These are phyloP conservation scores for Dioctria linearis DNA, from an alignment of 2,888 invertebrate genomes.

Conservation along the genomic window DNA sequence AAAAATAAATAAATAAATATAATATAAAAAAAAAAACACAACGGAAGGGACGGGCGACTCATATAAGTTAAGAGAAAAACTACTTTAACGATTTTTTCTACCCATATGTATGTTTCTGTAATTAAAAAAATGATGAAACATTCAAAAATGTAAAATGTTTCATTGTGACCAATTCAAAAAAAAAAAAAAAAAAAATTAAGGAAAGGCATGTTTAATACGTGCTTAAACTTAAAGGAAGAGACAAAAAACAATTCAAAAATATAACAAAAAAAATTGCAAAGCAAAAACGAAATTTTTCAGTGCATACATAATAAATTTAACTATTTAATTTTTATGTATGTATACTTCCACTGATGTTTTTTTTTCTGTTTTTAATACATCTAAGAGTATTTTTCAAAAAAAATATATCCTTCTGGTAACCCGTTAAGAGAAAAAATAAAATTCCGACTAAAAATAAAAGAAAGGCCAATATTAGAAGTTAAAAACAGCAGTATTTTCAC, in stretches of 20 bases:
- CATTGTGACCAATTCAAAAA: constrained; percentile 16
- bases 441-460: constrained; percentile 14
- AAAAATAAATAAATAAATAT: constrained; percentile 27
- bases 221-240: constrained; percentile 31
- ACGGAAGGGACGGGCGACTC: constrained; percentile 55
- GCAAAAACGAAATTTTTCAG: neutral
- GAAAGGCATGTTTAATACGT: constrained; percentile 28
- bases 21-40: constrained; percentile 22
- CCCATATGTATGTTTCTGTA: no score
- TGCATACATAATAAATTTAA: neutral
- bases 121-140: no score
- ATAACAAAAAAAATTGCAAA: constrained; percentile 3
- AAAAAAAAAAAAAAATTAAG: constrained; percentile 42
- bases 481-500: constrained; percentile 15
- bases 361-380: neutral
- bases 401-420: neutral
- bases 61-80: constrained; percentile 26
- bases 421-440: neutral
- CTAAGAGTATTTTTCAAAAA: neutral
- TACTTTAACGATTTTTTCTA: neutral
- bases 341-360: neutral
- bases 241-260: constrained; percentile 48
- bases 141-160: no score
- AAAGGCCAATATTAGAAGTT: neutral
- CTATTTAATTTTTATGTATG: neutral